Evolutionary conservation across 2,888 invertebrate species (phyloP).

Genomic region (Habrosyne pyritoides): DNA sequence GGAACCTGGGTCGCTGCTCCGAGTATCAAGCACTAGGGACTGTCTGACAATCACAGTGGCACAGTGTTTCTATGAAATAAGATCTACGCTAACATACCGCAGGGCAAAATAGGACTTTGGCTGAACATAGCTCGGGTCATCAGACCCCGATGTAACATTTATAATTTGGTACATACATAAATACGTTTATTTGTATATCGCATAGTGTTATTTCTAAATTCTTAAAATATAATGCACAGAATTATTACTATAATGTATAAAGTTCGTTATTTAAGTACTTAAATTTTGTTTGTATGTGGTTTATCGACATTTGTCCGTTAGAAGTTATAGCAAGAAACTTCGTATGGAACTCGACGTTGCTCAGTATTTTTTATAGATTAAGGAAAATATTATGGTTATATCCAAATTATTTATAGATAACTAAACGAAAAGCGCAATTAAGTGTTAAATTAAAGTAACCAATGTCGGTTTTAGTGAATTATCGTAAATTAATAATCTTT

Average conservation of each 20-base stretch:
- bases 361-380: slow-evolving; percentile 81
- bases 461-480: slow-evolving; percentile 58
- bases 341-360: slow-evolving; percentile 75
- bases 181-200: slow-evolving; percentile 63
- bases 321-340: slow-evolving; percentile 58
- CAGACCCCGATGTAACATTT: slow-evolving; percentile 51
- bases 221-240: slow-evolving; percentile 65
- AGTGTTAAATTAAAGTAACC: slow-evolving; percentile 53
- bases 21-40: slow-evolving; percentile 52
- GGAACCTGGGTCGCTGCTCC: slow-evolving; percentile 67
- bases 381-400: slow-evolving; percentile 70
- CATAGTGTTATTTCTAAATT: slow-evolving; percentile 63
- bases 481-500: slow-evolving; percentile 44
- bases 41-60: slow-evolving; percentile 62
- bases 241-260: slow-evolving; percentile 56
- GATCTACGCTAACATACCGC: slow-evolving; percentile 40
- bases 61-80: slow-evolving; percentile 62
- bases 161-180: slow-evolving; percentile 59
- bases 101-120: slow-evolving; percentile 45
- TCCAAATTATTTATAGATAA: slow-evolving; percentile 70
- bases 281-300: slow-evolving; percentile 58
- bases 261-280: slow-evolving; percentile 58
- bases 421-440: slow-evolving; percentile 60
- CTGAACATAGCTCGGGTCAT: slow-evolving; percentile 49
- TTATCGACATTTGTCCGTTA: slow-evolving; percentile 56